phyloP scores from a whole-genome alignment of 2,113 vertebrate species.

The Paramisgurnus dabryanus region DNA sequence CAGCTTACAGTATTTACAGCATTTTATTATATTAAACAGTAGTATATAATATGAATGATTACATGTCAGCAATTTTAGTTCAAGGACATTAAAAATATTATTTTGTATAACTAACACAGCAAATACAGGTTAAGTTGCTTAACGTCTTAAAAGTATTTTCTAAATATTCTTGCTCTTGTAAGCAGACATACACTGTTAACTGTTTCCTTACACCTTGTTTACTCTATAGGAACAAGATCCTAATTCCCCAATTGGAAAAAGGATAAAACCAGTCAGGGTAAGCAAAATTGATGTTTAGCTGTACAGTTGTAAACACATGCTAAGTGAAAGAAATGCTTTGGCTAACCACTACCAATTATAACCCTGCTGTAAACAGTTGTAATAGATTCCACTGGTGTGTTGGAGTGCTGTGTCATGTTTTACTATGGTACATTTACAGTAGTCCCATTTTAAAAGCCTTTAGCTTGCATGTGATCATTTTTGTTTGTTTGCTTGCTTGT shows the following conservation, averaged over 20 bases:
- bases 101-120: no score
- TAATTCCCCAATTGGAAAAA: slow-evolving; percentile 56
- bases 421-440: no score
- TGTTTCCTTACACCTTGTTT: slow-evolving; percentile 25
- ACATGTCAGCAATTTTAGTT: no score
- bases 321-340: neutral
- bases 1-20: neutral
- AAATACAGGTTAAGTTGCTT: no score
- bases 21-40: no score
- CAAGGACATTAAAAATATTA: no score
- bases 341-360: neutral
- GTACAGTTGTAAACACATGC: neutral
- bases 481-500: neutral
- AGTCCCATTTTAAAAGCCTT: no score
- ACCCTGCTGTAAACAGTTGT: neutral
- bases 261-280: slow-evolving; percentile 66
- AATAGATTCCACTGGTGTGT: neutral
- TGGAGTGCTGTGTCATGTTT: neutral
- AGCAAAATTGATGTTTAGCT: neutral
- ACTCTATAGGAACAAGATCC: slow-evolving; percentile 56
- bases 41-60: no score
- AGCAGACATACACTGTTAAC: neutral
- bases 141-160: no score
- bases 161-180: neutral
- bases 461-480: no score